phyloP scores from a whole-genome alignment of 2,797 vertebrate genomes.

The Hoplostethus atlanticus region DNA sequence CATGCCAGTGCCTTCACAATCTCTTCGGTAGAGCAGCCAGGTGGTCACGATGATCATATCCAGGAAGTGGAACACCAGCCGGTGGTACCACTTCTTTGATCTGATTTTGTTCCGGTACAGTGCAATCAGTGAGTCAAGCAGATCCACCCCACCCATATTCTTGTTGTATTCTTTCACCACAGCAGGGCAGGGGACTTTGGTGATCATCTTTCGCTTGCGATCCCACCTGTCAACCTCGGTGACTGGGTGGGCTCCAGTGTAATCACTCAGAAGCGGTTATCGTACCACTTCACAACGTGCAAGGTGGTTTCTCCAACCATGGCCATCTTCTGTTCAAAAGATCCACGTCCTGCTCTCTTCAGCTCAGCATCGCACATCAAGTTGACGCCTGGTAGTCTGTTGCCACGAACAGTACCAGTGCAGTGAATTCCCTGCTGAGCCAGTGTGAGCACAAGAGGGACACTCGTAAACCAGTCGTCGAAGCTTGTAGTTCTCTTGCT shows the following conservation, averaged over 20 bases:
- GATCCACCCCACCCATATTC: constrained; percentile 31
- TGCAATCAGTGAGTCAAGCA: constrained; percentile 43
- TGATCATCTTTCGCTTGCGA: constrained; percentile 20
- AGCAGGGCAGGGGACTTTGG: constrained; percentile 24
- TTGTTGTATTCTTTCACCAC: constrained; percentile 25
- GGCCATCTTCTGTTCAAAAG: constrained; percentile 27
- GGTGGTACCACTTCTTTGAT: constrained; percentile 38
- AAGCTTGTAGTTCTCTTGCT: too few species aligned
- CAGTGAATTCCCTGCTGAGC: too few species aligned
- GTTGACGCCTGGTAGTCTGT: constrained; percentile 34
- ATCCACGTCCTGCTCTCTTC: constrained; percentile 5
- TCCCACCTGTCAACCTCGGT: constrained; percentile 23
- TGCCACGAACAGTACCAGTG: constrained; percentile 29
- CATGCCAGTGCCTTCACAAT: too few species aligned
- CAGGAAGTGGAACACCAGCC: constrained; percentile 36
- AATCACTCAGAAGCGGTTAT: constrained; percentile 34
- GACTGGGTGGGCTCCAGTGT: constrained; percentile 17
- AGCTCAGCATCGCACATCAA: constrained; percentile 13
- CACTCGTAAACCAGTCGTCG: too few species aligned
- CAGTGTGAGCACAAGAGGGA: too few species aligned
- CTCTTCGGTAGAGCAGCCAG: too few species aligned
- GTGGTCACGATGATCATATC: constrained; percentile 5
- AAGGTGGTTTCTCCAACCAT: constrained; percentile 30
- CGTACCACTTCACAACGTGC: constrained; percentile 24
- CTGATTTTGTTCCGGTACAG: constrained; percentile 37